A percentile compares a stretch with the other conserved stretches of the same genome.
phyloP scores from a whole-genome alignment of 2,797 vertebrate species.

The Sebastes matsubarae region DNA sequence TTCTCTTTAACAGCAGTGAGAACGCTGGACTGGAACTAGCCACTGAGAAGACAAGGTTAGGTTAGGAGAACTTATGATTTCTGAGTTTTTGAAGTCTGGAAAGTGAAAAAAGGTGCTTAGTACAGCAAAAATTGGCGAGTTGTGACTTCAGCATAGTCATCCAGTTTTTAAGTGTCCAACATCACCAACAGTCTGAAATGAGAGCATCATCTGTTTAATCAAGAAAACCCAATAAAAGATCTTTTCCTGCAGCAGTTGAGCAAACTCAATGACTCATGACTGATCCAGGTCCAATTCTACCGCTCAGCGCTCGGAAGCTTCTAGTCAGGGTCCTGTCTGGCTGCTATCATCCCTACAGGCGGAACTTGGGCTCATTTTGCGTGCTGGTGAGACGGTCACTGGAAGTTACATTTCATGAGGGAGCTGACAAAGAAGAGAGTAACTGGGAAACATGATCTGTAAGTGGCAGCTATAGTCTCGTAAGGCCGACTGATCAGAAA shows the following conservation, averaged over 20 bases:
- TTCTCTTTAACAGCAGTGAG: not conserved
- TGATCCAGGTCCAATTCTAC: slow-evolving; percentile 18
- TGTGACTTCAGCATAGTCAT: slow-evolving; percentile 11
- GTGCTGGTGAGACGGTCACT: not conserved
- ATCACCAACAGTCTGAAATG: not conserved
- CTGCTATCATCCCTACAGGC: not conserved
- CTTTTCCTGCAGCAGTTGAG: slow-evolving; percentile 15
- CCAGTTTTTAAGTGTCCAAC: not conserved
- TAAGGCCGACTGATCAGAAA: not conserved
- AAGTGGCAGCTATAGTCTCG: not conserved
- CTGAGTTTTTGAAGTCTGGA: not conserved
- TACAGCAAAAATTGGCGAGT: not conserved
- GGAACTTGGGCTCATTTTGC: not conserved
- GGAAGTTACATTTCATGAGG: not conserved
- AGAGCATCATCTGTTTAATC: slow-evolving; percentile 40
- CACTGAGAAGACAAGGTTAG: not conserved
- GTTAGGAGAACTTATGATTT: not conserved
- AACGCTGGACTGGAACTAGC: not conserved
- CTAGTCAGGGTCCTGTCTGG: not conserved
- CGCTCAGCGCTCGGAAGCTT: not conserved
- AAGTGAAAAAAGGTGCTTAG: not conserved
- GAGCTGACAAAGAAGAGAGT: not conserved
- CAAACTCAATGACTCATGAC: slow-evolving; percentile 32
- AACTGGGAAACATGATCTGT: not conserved
- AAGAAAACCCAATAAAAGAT: slow-evolving; percentile 37